Evolutionary conservation across 2,888 invertebrate genomes (phyloP).

Genomic region (Callimorpha dominula): DNA sequence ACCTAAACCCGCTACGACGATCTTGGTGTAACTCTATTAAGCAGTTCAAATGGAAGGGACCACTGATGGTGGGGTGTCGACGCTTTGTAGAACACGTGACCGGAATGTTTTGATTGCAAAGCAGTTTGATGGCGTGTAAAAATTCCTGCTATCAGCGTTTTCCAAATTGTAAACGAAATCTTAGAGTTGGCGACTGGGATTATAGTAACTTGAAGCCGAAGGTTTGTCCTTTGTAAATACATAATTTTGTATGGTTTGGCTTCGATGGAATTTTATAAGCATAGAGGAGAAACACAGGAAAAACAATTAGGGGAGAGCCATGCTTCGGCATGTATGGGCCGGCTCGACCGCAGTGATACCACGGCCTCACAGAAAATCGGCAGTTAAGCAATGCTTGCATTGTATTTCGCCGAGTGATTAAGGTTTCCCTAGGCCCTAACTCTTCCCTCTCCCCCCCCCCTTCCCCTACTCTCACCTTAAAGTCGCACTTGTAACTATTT

Average conservation of each 20-base stretch:
- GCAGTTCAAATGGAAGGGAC: conserved; percentile 57
- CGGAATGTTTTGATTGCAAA: conserved; percentile 55
- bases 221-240: neutral
- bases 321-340: too few species aligned
- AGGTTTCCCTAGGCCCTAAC: too few species aligned
- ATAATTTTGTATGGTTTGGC: neutral
- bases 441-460: too few species aligned
- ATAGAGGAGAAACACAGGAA: neutral
- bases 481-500: too few species aligned
- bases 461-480: too few species aligned
- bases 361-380: too few species aligned
- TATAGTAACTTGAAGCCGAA: conserved; percentile 20
- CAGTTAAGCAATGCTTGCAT: too few species aligned
- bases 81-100: conserved; percentile 61
- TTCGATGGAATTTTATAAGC: neutral
- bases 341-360: too few species aligned
- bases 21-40: conserved; percentile 65
- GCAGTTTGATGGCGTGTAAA: conserved; percentile 47
- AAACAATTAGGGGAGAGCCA: too few species aligned
- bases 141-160: conserved; percentile 47
- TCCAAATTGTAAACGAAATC: conserved; percentile 32
- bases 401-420: too few species aligned
- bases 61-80: conserved; percentile 57
- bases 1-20: conserved; percentile 44
- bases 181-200: conserved; percentile 11